Conservation (phyloP, 2,113 vertebrate species). For the Antennarius striatus region DNA sequence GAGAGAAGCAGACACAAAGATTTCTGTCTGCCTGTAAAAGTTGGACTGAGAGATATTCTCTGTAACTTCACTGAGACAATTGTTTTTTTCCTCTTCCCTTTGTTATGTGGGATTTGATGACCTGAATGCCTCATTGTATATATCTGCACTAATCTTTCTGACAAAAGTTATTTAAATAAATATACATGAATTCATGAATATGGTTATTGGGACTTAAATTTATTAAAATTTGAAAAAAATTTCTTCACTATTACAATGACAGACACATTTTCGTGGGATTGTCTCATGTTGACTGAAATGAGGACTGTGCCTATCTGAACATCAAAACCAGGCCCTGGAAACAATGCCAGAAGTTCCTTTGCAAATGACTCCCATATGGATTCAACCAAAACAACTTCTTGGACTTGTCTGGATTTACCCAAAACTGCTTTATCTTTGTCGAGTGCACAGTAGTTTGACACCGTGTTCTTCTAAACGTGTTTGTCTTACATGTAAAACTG, state of each 20-base stretch:
- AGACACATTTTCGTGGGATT: conserved; percentile 65
- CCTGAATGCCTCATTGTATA: no score
- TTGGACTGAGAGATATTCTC: conserved; percentile 31
- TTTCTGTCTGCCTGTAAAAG: conserved; percentile 51
- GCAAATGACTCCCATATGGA: conserved; percentile 74
- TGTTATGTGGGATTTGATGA: neutral
- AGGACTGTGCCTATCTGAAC: conserved; percentile 69
- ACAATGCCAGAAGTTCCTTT: conserved; percentile 67
- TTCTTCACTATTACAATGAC: conserved; percentile 46
- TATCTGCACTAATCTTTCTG: no score
- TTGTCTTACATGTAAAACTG: conserved; percentile 62
- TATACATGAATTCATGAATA: neutral
- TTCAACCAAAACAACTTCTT: conserved; percentile 68
- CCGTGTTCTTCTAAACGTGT: conserved; percentile 64
- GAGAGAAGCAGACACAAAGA: conserved; percentile 52
- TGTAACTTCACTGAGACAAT: conserved; percentile 49
- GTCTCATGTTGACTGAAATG: conserved; percentile 61
- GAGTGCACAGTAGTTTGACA: conserved; percentile 70
- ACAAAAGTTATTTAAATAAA: no score
- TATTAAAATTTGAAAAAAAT: neutral
- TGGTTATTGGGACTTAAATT: conserved; percentile 33
- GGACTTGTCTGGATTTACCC: conserved; percentile 60
- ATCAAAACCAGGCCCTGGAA: conserved; percentile 67
- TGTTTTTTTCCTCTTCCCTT: neutral
- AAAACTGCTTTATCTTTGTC: conserved; percentile 58